Evolutionary conservation across 2,888 invertebrate genomes (phyloP).

Genomic region (Polydrusus tereticollis): DNA sequence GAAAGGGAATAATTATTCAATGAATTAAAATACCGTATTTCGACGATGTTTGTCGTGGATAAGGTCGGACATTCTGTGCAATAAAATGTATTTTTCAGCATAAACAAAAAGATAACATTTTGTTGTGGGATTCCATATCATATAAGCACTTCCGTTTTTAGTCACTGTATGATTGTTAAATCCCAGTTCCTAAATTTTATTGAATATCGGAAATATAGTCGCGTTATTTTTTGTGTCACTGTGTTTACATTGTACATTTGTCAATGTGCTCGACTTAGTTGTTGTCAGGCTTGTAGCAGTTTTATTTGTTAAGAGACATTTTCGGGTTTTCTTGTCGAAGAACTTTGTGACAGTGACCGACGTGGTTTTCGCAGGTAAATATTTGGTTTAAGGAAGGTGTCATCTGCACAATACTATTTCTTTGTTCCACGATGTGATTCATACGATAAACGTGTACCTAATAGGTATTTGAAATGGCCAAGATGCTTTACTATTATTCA

Average conservation of each 20-base stretch:
- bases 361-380: constrained; percentile 12
- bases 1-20: constrained; percentile 18
- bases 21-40: not conserved
- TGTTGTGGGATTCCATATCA: not conserved
- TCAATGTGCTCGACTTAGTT: too few species aligned
- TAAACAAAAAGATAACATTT: constrained; percentile 18
- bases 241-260: too few species aligned
- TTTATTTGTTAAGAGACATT: not conserved
- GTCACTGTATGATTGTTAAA: not conserved
- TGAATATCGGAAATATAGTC: not conserved
- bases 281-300: not conserved
- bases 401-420: too few species aligned
- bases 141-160: not conserved
- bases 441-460: too few species aligned
- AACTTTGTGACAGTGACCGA: not conserved
- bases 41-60: not conserved
- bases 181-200: too few species aligned
- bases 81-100: not conserved
- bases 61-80: not conserved
- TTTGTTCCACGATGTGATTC: too few species aligned
- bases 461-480: too few species aligned
- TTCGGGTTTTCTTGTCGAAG: not conserved
- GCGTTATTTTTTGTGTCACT: too few species aligned
- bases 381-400: not conserved
- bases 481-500: too few species aligned